Conservation (phyloP, 1,140 invertebrate genomes). For the Idris sp. region DNA sequence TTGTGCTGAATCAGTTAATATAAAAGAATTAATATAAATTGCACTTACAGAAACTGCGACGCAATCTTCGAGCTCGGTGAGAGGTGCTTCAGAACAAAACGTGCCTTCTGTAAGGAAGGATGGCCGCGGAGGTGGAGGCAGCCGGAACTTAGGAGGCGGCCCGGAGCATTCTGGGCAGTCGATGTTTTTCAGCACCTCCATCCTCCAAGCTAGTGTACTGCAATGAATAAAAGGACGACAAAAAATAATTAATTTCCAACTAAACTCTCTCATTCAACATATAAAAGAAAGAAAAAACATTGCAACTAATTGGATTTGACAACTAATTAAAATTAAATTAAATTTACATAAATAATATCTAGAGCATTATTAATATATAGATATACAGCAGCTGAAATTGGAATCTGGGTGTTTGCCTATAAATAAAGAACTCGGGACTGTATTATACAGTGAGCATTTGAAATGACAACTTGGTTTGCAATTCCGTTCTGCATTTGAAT, state of each 20-base stretch:
- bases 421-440: constrained; percentile 64
- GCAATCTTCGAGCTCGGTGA: constrained; percentile 76
- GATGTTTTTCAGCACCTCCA: constrained; percentile 76
- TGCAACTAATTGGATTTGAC: no score
- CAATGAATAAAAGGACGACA: constrained; percentile 53
- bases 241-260: constrained; percentile 29
- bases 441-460: constrained; percentile 49
- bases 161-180: constrained; percentile 76
- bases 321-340: no score
- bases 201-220: constrained; percentile 76
- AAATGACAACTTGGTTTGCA: constrained; percentile 57
- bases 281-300: no score
- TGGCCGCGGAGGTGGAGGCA: constrained; percentile 76
- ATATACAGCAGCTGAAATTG: no score
- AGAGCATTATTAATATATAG: no score
- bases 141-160: constrained; percentile 76
- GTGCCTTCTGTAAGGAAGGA: constrained; percentile 75
- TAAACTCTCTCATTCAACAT: neutral
- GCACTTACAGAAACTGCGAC: constrained; percentile 74
- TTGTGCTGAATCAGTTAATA: constrained; percentile 6
- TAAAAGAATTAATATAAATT: constrained; percentile 55
- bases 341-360: no score
- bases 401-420: constrained; percentile 67
- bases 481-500: constrained; percentile 68
- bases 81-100: constrained; percentile 75